Conservation (phyloP, 2,113 vertebrate species). For the Puma concolor region DNA sequence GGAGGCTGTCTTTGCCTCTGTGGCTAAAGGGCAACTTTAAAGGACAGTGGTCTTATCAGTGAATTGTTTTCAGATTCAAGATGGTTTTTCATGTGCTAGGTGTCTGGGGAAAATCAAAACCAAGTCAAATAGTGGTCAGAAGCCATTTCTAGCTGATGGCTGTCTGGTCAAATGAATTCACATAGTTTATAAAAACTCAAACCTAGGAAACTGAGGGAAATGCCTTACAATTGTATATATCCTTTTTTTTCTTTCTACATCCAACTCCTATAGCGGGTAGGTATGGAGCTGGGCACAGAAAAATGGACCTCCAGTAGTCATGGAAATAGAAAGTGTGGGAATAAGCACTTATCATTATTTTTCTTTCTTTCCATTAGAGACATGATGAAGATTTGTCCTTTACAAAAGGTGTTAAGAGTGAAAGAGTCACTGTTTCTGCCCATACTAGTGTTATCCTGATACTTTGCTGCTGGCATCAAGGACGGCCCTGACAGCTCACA, state of each 20-base stretch:
- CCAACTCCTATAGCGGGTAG: slow-evolving; percentile 23
- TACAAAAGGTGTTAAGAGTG: slow-evolving; percentile 47
- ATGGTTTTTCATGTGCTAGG: slow-evolving; percentile 35
- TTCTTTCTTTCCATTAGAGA: slow-evolving; percentile 44
- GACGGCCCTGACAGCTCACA: slow-evolving; percentile 21
- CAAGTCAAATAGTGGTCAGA: slow-evolving; percentile 23
- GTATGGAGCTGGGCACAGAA: slow-evolving; percentile 10
- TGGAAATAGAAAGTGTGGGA: slow-evolving; percentile 60
- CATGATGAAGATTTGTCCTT: slow-evolving; percentile 56
- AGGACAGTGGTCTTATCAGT: slow-evolving; percentile 22
- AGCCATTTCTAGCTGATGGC: slow-evolving; percentile 35
- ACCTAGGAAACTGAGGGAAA: not conserved
- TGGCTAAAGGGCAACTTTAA: slow-evolving; percentile 65
- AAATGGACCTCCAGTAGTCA: slow-evolving; percentile 58
- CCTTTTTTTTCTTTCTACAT: not conserved
- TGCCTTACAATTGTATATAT: slow-evolving; percentile 35
- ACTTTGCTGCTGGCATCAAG: slow-evolving; percentile 25
- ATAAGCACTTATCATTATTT: not conserved
- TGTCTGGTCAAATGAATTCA: slow-evolving; percentile 34
- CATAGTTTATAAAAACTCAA: slow-evolving; percentile 37
- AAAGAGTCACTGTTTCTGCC: not conserved
- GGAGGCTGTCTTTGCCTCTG: not conserved
- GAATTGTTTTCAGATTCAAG: slow-evolving; percentile 50
- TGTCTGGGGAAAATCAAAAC: slow-evolving; percentile 48
- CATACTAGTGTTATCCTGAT: slow-evolving; percentile 9